A percentile compares a stretch with the other conserved stretches of the same genome.
Conservation (phyloP, 2,113 vertebrate species). For the Arenaria interpres region DNA sequence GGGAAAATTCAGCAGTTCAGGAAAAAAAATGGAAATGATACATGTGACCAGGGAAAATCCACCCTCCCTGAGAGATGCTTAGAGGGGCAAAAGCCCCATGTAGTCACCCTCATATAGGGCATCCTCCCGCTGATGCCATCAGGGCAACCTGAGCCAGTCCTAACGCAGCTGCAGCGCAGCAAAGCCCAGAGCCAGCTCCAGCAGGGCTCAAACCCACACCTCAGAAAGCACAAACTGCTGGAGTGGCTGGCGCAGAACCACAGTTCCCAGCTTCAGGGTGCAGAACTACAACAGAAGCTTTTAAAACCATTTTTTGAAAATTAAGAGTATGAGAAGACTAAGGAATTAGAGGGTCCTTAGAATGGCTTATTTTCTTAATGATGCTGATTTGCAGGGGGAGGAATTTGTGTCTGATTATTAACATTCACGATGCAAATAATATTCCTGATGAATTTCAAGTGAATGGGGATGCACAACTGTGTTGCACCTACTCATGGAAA, state of each 20-base stretch:
- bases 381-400: background rate
- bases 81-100: background rate
- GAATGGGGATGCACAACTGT: background rate
- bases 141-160: fast-evolving
- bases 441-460: background rate
- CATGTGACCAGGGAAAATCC: fast-evolving
- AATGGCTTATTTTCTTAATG: background rate
- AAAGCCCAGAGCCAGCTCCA: background rate
- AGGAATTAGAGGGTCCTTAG: background rate
- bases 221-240: background rate
- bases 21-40: background rate
- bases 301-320: background rate
- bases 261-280: background rate
- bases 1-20: background rate
- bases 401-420: background rate
- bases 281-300: background rate
- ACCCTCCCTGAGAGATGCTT: background rate
- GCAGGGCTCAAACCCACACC: background rate
- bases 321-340: background rate
- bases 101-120: background rate
- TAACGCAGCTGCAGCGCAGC: background rate
- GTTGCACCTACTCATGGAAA: background rate
- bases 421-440: background rate
- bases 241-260: background rate
- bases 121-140: background rate